A percentile compares a stretch with the other conserved stretches of the same genome.
These are phyloP conservation scores for Rosalia funebris DNA, from an alignment of 2,888 invertebrate genomes.

Conservation along the genomic window DNA sequence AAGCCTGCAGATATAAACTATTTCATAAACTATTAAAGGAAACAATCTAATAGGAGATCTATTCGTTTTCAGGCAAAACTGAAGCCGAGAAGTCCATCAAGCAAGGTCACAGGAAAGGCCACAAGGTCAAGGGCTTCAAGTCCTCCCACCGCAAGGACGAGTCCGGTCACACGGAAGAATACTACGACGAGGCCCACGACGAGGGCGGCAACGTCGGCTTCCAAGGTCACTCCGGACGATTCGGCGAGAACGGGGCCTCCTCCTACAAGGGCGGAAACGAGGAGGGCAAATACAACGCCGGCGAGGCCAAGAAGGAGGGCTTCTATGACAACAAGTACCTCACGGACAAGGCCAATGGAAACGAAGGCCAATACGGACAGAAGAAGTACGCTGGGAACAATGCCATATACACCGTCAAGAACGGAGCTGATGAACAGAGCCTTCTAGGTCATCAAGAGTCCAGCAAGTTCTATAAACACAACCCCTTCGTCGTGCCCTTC, in stretches of 20 bases:
- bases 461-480: constrained; percentile 67
- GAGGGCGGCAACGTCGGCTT: constrained; percentile 70
- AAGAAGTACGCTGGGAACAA: constrained; percentile 70
- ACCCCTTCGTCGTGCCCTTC: constrained; percentile 68
- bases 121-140: constrained; percentile 73
- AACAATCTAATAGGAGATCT: too few species aligned
- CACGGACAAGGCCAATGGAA: constrained; percentile 69
- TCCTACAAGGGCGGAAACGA: constrained; percentile 70
- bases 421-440: constrained; percentile 71
- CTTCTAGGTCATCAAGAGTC: constrained; percentile 72
- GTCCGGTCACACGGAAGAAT: constrained; percentile 72
- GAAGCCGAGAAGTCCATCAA: constrained; percentile 69
- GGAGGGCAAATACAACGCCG: constrained; percentile 69
- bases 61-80: constrained; percentile 61
- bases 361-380: constrained; percentile 71
- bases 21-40: too few species aligned
- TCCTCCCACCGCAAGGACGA: constrained; percentile 74
- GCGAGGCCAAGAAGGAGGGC: constrained; percentile 70
- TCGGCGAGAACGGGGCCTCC: constrained; percentile 69
- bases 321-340: constrained; percentile 68
- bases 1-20: too few species aligned
- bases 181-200: constrained; percentile 73
- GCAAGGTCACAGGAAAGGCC: constrained; percentile 72
- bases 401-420: constrained; percentile 69
- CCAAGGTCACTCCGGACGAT: constrained; percentile 68